Percentiles rank a stretch among this genome's conserved stretches.
These are phyloP conservation scores for Xestia rhomboidea DNA, from an alignment of 2,888 invertebrate species.

Conservation along the genomic window DNA sequence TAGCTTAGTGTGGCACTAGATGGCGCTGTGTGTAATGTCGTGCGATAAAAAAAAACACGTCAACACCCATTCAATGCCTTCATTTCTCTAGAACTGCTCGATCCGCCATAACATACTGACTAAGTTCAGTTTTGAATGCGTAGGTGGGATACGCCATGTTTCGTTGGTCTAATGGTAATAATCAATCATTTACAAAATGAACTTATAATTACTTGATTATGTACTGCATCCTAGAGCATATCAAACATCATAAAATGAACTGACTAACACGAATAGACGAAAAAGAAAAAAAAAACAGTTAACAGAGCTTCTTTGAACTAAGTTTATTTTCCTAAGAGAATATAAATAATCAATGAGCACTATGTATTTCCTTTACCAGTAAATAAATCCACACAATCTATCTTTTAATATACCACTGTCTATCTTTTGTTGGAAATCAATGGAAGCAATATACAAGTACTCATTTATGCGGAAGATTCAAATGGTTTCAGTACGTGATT, in stretches of 20 bases:
- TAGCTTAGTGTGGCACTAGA: too few species aligned
- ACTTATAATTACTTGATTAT: too few species aligned
- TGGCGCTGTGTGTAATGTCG: too few species aligned
- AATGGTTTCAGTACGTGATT: constrained; percentile 56
- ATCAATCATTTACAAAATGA: neutral
- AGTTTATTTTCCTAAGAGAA: constrained; percentile 10
- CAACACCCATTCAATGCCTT: too few species aligned
- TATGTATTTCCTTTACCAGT: constrained; percentile 11
- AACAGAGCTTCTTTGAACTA: neutral
- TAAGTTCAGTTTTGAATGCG: too few species aligned
- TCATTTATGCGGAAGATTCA: constrained; percentile 59
- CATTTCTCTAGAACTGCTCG: too few species aligned
- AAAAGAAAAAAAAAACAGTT: neutral
- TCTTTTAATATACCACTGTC: constrained; percentile 43
- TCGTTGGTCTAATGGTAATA: neutral
- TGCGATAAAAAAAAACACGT: too few species aligned
- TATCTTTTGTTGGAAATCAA: constrained; percentile 41
- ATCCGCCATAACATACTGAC: too few species aligned
- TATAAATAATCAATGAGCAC: constrained; percentile 17
- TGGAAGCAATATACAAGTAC: constrained; percentile 45
- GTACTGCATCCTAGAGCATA: neutral
- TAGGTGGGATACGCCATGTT: neutral
- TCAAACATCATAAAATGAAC: neutral
- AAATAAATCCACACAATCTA: constrained; percentile 27
- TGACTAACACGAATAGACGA: neutral